Evolutionary conservation across 2,113 vertebrate genomes (phyloP), one percentile per base, ranked within the genome.

Genomic region (Indri indri): DNA sequence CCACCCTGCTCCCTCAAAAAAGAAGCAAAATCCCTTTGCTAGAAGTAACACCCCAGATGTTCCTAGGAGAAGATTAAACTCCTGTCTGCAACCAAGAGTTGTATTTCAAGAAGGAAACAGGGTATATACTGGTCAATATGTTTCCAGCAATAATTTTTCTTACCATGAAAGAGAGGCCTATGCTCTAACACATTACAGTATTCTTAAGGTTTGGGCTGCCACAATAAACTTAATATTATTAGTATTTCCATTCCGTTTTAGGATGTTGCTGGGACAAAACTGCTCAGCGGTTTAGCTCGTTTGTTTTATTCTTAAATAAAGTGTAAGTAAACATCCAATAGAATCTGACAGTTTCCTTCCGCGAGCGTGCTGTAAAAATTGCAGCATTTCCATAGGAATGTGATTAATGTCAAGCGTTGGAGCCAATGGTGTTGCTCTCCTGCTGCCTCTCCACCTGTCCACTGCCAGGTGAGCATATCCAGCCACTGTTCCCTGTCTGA

Each of bases 381-480:
- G 57, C 70, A 93, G 97, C 90, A 98, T 97, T 98, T 98, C 97
- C 97, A 96, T 94, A 97, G 95, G 97, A 98, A 97, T 98, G 98
- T 98, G 98, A 98, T 98, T 98, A 98, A 95, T 97, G 98, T 98
- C 98, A 98, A 97, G 94, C 9, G 0, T 0, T 18, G 73, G 96
- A 97, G 94, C 95, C 96, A 96, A 95, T 92, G 97, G 97, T 68
- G 94, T 95, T 23, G 17, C 97, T 88, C 97, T 98, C 98, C 98
- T 59, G 97, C 98, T 98, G 98, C 95, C 94, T 96, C 54, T 92
- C 94, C 98, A 98, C 98, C 97, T 98, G 98, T 92, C 97, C 0
- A 0, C 95, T 98, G 98, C 98, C 98, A 98, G 98, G 97, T 77
- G 97, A 94, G 50, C 96, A 87, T 91, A 96, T 90, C 91, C 93